Conservation (phyloP, 2,113 vertebrate genomes). For the Ochotona curzoniae region DNA sequence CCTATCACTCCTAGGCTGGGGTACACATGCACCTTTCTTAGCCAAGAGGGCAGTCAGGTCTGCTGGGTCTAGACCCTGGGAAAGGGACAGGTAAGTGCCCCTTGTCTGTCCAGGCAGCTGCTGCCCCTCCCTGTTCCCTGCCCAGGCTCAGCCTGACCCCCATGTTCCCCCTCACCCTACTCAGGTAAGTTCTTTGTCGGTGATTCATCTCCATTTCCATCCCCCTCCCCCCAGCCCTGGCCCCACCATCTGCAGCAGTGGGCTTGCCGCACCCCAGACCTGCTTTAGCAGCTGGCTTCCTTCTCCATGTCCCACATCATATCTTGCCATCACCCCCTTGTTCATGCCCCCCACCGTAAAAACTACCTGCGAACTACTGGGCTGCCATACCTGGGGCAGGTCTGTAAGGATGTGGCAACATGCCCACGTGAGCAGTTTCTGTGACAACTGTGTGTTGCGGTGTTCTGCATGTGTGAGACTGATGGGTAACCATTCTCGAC, state of each 20-base stretch:
- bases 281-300: not conserved
- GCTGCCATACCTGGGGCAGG: not conserved
- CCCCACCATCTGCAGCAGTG: not conserved
- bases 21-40: not conserved
- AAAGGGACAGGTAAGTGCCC: constrained; percentile 77
- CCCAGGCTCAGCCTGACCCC: not conserved
- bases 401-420: not conserved
- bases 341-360: not conserved
- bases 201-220: constrained; percentile 69
- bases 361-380: not conserved
- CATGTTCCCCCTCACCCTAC: accelerated
- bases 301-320: not conserved
- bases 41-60: constrained; percentile 32
- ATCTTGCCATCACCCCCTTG: constrained; percentile 46
- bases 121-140: not conserved
- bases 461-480: not conserved
- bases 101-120: constrained; percentile 25
- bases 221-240: not conserved
- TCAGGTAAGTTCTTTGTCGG: constrained; percentile 86
- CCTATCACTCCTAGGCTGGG: constrained; percentile 2
- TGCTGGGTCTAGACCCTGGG: constrained; percentile 64
- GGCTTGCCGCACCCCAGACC: not conserved
- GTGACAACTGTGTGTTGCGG: accelerated
- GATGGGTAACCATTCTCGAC: not conserved
- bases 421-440: not conserved